phyloP scores from a whole-genome alignment of 37 sponge, comb jelly and placozoan genomes.

The Oscarella lobularis region DNA sequence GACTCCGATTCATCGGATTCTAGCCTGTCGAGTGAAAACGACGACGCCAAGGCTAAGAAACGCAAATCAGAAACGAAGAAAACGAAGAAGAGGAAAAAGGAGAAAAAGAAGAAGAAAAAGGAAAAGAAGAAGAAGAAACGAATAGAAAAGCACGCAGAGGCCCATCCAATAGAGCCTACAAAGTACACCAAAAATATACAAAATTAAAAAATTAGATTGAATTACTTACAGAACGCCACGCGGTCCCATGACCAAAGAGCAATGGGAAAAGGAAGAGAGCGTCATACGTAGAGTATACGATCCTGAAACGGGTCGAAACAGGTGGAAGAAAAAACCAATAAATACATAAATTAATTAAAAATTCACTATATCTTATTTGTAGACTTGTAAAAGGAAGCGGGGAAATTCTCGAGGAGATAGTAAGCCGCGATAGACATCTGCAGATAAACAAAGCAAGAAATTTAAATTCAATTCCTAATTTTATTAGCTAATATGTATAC shows the following conservation, averaged over 20 bases:
- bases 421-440: conserved; percentile 64
- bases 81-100: conserved; percentile 6
- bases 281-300: conserved; percentile 59
- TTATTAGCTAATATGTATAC: conserved; percentile 3
- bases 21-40: background rate
- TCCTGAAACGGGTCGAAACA: conserved; percentile 67
- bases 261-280: conserved; percentile 63
- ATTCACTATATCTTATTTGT: background rate
- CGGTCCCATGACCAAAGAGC: conserved; percentile 71
- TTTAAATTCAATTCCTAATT: conserved; percentile 12
- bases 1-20: too few relatives aligned
- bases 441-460: conserved; percentile 77
- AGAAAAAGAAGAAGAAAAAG: background rate
- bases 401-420: conserved; percentile 84
- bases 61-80: background rate
- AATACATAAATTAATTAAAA: too few relatives aligned
- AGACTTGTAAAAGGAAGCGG: conserved; percentile 77
- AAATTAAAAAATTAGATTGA: background rate
- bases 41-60: background rate
- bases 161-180: background rate
- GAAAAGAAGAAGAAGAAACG: conserved; percentile 11
- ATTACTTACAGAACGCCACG: background rate
- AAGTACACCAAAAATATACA: too few relatives aligned
- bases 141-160: too few relatives aligned
- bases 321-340: too few relatives aligned